phyloP scores from a whole-genome alignment of 2,888 invertebrate species.

The Arge pagana region DNA sequence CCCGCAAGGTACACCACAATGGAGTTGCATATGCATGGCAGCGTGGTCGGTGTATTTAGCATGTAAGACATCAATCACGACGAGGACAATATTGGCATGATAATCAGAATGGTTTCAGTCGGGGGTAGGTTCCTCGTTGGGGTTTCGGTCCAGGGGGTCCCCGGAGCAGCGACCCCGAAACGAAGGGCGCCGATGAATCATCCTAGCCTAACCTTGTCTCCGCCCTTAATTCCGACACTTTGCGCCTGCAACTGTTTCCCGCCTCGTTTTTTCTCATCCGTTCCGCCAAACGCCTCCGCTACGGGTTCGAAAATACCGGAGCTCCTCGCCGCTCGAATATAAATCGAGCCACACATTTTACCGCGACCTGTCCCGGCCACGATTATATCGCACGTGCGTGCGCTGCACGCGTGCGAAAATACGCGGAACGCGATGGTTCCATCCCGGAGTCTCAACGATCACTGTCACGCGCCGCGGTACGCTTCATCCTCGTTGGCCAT shows the following conservation, averaged over 20 bases:
- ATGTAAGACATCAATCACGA: slow-evolving; percentile 46
- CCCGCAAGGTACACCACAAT: slow-evolving; percentile 16
- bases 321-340: too few species aligned
- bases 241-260: neutral
- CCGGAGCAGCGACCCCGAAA: slow-evolving; percentile 2
- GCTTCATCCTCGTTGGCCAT: too few species aligned
- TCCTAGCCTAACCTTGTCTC: slow-evolving; percentile 5
- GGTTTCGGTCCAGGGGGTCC: slow-evolving; percentile 17
- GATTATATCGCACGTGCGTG: too few species aligned
- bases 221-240: slow-evolving; percentile 8
- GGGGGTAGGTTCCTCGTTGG: slow-evolving; percentile 17
- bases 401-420: too few species aligned
- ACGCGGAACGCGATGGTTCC: too few species aligned
- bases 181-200: slow-evolving; percentile 18
- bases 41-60: slow-evolving; percentile 32
- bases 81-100: slow-evolving; percentile 50
- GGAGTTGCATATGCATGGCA: slow-evolving; percentile 19
- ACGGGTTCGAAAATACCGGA: too few species aligned
- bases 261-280: neutral
- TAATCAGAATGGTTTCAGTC: slow-evolving; percentile 47
- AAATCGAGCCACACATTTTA: too few species aligned
- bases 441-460: too few species aligned
- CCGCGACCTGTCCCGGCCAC: too few species aligned
- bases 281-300: too few species aligned
- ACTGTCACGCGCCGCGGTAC: too few species aligned